Evolutionary conservation across 2,888 invertebrate species (phyloP), one percentile per base, ranked within the genome.

Genomic region (Panzeria rudis): DNA sequence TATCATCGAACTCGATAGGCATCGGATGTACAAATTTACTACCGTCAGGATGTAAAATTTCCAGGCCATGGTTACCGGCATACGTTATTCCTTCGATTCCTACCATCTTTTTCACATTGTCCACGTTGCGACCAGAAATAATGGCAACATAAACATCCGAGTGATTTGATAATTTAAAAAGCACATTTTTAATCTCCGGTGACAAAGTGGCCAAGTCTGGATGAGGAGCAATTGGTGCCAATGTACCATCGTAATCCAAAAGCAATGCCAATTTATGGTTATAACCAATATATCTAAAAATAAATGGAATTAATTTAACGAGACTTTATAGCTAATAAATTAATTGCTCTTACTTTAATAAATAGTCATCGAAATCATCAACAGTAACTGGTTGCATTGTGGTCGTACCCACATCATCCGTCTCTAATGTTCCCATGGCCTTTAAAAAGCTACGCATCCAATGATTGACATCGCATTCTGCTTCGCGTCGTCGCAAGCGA

Each of bases 1-100:
- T 97, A 86, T 95, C 95, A 89, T 97, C 96, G 87, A 95, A 95
- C 89, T 97, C 97, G 86, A 95, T 94, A 0, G 97, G 97, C 97
- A 97, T 97, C 0, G 97, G 97, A 92, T 97, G 97, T 0, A 97
- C 96, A 90, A 97, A 97, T 92, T 96, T 97, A 89, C 96, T 97
- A 76, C 97, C 97, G 89, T 97, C 97, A 0, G 97, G 97, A 92
- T 97, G 97, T 13, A 97, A 92, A 89, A 97, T 97, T 93, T 97
- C 97, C 83, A 97, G 91, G 0, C 97, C 97, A 90, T 97, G 97
- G 92, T 96, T 97, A 41, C 97, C 97, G 0, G 97, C 97, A 90
- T 97, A 97, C 0, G 97, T 97, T 82, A 97, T 97, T 83, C 97
- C 97, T 88, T 97, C 97, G 85, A 97, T 97, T 17, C 97, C 97